A percentile compares a stretch with the other conserved stretches of the same genome.
phyloP scores from a whole-genome alignment of 2,888 invertebrate genomes.

The Mythimna ferrago region DNA sequence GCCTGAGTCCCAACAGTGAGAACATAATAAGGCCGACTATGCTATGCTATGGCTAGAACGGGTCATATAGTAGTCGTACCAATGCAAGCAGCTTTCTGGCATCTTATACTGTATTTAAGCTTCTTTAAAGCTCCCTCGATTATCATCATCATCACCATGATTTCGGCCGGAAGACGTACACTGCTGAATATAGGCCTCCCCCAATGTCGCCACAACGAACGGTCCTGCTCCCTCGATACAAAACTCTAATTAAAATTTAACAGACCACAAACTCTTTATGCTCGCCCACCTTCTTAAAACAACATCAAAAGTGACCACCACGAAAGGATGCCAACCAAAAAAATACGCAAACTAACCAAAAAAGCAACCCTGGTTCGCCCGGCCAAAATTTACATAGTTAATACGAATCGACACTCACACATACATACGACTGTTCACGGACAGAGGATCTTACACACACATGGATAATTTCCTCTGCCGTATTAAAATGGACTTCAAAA shows the following conservation, averaged over 20 bases:
- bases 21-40: too few species aligned
- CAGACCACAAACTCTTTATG: not conserved
- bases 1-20: too few species aligned
- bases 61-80: too few species aligned
- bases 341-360: conserved; percentile 53
- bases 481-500: conserved; percentile 56
- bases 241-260: not conserved
- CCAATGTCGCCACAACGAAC: too few species aligned
- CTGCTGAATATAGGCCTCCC: too few species aligned
- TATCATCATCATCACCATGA: too few species aligned
- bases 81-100: too few species aligned
- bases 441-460: conserved; percentile 30
- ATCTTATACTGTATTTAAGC: too few species aligned
- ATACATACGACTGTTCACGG: conserved; percentile 4
- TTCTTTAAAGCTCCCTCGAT: too few species aligned
- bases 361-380: conserved; percentile 57
- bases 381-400: conserved; percentile 68
- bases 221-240: not conserved
- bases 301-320: conserved; percentile 41
- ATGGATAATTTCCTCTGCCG: conserved; percentile 26
- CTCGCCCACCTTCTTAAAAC: conserved; percentile 27
- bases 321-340: conserved; percentile 30
- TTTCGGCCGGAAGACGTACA: too few species aligned
- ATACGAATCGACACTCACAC: conserved; percentile 65
- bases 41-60: too few species aligned